Evolutionary conservation across 1,140 invertebrate genomes (phyloP), one percentile per base, ranked within the genome.

Genomic region (Lasioglossum baleicum): DNA sequence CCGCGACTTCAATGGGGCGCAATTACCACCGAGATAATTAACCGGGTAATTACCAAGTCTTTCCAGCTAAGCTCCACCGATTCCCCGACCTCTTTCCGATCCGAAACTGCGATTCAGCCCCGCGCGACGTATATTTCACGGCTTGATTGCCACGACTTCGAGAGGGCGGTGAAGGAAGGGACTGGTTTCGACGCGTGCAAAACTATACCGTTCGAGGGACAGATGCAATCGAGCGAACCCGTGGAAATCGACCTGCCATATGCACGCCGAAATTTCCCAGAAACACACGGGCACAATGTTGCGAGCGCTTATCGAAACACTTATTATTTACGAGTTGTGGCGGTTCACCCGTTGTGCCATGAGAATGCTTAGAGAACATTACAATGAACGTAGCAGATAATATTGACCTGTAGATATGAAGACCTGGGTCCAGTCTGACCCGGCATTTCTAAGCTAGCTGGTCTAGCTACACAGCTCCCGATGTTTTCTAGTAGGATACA

Each of bases 1-100:
- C 17, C 20, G 64, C 20, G 42, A 66, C n/a, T 40, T 66, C 40
- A n/a, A 13, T 42, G n/a, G 8, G 20, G 10, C 7, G 64, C 5
- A 44, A 66, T 44, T 66, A 44, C 20, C n/a, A 44, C 20, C 40
- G 40, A 44, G 64, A 35, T 44, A 66, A 44, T 66, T 66, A 66
- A 44, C 10, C 13, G n/a, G 20, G 42, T 10, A 40, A 66, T 66
- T 66, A 66, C 8, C 40, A 42, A 20, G 61, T 35, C 31, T 17
- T 40, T 35, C 61, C 5, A 17, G 61, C 20, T 15, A 35, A 15
- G 44, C 13, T 48, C 44, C 44, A 11, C 8, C 44, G 44, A 48
- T 48, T 48, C 44, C 44, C 44, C 44, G 44, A 48, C 44, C 44
- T 48, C 17, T 64, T 64, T 64, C 31, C 31, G 61, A 64, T 64